Evolutionary conservation across 2,113 vertebrate species (phyloP).

Genomic region (Hippocampus guttulatus): DNA sequence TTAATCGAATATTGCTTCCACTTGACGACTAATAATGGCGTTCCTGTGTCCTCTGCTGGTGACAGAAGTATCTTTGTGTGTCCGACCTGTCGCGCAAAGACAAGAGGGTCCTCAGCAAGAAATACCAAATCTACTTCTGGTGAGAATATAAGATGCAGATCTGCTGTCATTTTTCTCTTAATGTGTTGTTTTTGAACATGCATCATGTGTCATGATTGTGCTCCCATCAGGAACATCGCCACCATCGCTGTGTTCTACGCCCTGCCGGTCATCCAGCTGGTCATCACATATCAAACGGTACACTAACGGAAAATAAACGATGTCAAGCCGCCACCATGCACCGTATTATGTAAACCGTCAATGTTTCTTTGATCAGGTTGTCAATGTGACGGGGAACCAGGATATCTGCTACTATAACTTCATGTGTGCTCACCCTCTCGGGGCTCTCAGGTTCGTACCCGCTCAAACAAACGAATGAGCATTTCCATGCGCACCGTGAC

Average conservation of each 20-base stretch:
- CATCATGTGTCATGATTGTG: neutral
- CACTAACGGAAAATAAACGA: neutral
- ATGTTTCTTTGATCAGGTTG: slow-evolving; percentile 73
- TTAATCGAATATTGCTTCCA: neutral
- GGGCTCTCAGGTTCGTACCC: slow-evolving; percentile 83
- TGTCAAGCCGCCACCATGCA: neutral
- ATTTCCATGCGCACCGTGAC: too few species aligned
- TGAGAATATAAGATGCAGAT: slow-evolving; percentile 61
- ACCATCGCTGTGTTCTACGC: slow-evolving; percentile 96
- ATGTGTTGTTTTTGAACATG: neutral
- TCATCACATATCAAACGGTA: slow-evolving; percentile 98
- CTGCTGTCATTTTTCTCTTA: neutral
- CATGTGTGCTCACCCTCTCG: slow-evolving; percentile 90
- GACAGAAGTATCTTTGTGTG: slow-evolving; percentile 88
- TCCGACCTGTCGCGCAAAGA: slow-evolving; percentile 92
- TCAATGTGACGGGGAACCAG: slow-evolving; percentile 95
- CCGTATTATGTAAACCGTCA: neutral
- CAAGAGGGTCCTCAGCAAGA: slow-evolving; percentile 90
- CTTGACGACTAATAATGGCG: neutral
- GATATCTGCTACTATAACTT: slow-evolving; percentile 99
- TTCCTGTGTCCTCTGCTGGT: neutral
- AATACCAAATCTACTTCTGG: slow-evolving; percentile 99
- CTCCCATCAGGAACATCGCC: slow-evolving; percentile 84
- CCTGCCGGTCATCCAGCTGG: slow-evolving; percentile 91
- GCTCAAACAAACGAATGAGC: slow-evolving; percentile 9